Base-by-base conservation (phyloP, 2,888 invertebrate genomes). In the Hydrotaea diabolus region DNA sequence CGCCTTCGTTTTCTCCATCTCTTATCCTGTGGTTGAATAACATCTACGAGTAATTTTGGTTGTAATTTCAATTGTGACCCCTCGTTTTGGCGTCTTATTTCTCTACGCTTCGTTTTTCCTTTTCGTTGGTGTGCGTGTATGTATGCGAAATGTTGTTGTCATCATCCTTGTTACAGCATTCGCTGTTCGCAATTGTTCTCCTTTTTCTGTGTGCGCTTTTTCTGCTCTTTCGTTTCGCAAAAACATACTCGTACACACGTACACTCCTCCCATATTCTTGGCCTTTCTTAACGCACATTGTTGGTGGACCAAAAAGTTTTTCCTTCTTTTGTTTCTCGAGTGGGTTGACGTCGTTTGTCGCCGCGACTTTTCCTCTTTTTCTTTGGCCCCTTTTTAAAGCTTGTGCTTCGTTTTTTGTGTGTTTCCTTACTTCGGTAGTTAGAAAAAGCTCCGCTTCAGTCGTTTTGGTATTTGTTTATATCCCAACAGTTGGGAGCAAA, bases 41-140 rank as follows among this genome's bases (percentile, higher is more conserved):
- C 55, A 55, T 55, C 17, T 53, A 53, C n/a, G n/a, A n/a, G n/a
- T n/a, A n/a, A n/a, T n/a, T 53, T 53, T 53, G 7, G 53, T 53
- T 53, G 55, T 49, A 19, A 21, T 55, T 2, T 21, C 23, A 4
- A 21, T 11, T 5, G 21, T 55, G 9, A 11, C 55, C 55, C 23
- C 23, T 9, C 8, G 11, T 39, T 39, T 8, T 9, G 39, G 3
- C 39, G 39, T 13, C 9, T 9, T 8, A 39, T 3, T 21, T 55
- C 2, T 21, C 53, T 53, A 21, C 55, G 2, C 11, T 17, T 21
- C 8, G 9, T 55, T 11, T 53, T 3, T 55, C 13, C 1, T n/a
- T 1, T n/a, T 49, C 49, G 9, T 49, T 15, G n/a, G 49, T 49
- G 49, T n/a, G n/a, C n/a, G n/a, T 49, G 49, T 49, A n/a, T 49